Evolutionary conservation across 2,888 invertebrate species (phyloP), one percentile per base, ranked within the genome.

Genomic region (Dorcus hopei): DNA sequence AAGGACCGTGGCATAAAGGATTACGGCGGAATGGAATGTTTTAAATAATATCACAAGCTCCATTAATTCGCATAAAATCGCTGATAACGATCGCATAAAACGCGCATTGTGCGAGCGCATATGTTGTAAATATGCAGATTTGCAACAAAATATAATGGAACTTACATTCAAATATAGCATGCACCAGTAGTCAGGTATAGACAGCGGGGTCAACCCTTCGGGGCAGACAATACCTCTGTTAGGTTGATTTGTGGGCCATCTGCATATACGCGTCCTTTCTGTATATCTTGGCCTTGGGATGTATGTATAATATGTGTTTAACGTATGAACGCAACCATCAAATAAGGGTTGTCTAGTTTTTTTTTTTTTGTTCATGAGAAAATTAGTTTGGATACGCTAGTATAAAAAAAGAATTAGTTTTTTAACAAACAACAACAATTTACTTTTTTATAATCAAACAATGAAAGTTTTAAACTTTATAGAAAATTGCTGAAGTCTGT

Each of bases 21-120:
- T 58, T 54, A 57, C 49, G 56, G 48, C 48, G 59, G 61, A 57
- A 54, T 56, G 53, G 58, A 54, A 63, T 65, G 68, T 67, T 67
- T 68, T 66, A 68, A 68, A 68, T 64, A 66, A 68, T 66, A 77
- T 77, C 76, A 77, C 72, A 77, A 72, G 77, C 74, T 73, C 76
- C 77, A 77, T 77, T 77, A 77, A 77, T 74, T 76, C 74, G 69
- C 70, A 71, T 74, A 71, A 74, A 76, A 76, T 75, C 68, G 54
- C 52, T 50, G 66, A 67, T 68, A 65, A 57, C 64, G 64, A 68
- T 68, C 63, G 59, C 41, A 70, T 68, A 70, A 68, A 72, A 71
- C 70, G 70, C 68, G 68, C 65, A 72, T 73, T 70, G 66, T 61
- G 66, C 65, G 48, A 58, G 56, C 58, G 59, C 64, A 65, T 65